Evolutionary conservation across 2,888 invertebrate genomes (phyloP).

Genomic region (Scaptodrosophila latifasciaeformis): DNA sequence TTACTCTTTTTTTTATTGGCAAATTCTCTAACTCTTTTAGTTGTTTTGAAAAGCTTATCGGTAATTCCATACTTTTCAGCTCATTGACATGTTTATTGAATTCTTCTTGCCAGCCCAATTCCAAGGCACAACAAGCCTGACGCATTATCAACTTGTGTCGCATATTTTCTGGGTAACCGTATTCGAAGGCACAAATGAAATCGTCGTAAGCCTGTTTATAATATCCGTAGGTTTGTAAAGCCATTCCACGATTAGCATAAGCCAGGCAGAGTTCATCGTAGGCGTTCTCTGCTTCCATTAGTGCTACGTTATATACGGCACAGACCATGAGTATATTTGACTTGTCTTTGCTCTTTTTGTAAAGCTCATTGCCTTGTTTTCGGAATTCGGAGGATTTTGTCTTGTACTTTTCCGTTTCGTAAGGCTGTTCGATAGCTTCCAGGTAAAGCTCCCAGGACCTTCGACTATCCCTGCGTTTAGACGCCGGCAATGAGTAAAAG

Average conservation of each 20-base stretch:
- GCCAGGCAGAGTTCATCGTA: slow-evolving; percentile 54
- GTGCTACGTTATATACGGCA: slow-evolving; percentile 64
- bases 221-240: slow-evolving; percentile 66
- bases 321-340: slow-evolving; percentile 51
- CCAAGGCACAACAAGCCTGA: slow-evolving; percentile 56
- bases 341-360: too few species aligned
- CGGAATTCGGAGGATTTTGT: too few species aligned
- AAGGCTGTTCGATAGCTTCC: too few species aligned
- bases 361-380: too few species aligned
- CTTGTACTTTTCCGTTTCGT: too few species aligned
- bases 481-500: too few species aligned
- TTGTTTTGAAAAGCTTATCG: slow-evolving; percentile 35
- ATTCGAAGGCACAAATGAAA: slow-evolving; percentile 63
- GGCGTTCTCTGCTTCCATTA: slow-evolving; percentile 55
- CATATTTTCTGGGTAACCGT: slow-evolving; percentile 53
- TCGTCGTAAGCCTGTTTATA: slow-evolving; percentile 70
- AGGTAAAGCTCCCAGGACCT: too few species aligned
- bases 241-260: slow-evolving; percentile 72
- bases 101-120: slow-evolving; percentile 31
- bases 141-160: slow-evolving; percentile 58
- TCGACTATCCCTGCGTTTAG: too few species aligned
- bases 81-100: slow-evolving; percentile 36
- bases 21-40: slow-evolving; percentile 32
- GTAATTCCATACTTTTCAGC: slow-evolving; percentile 36
- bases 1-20: too few species aligned